A percentile compares a stretch with the other conserved stretches of the same genome.
These are phyloP conservation scores for Albula glossodonta DNA, from an alignment of 2,113 vertebrate genomes.

Conservation along the genomic window DNA sequence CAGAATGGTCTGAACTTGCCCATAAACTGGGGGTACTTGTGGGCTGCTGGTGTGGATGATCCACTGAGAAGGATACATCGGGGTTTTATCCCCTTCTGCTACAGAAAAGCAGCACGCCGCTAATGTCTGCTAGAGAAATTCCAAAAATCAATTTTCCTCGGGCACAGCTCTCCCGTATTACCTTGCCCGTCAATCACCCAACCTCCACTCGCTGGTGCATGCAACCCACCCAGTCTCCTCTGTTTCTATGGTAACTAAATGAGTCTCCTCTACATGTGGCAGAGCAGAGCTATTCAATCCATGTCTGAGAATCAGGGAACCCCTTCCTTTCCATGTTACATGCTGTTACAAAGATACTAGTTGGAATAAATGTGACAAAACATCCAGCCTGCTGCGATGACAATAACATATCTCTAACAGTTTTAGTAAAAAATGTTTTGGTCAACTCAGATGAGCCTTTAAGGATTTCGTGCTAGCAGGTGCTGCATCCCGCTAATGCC, in stretches of 20 bases:
- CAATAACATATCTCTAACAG: background rate
- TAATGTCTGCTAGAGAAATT: background rate
- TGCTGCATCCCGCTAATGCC: no score
- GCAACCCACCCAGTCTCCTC: background rate
- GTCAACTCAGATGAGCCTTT: no score
- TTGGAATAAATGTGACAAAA: no score
- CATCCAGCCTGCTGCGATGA: background rate
- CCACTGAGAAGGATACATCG: background rate
- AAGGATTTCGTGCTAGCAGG: no score
- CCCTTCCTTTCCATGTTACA: background rate
- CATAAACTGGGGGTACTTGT: background rate
- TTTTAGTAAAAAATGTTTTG: background rate
- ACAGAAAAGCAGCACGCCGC: background rate
- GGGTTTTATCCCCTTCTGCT: background rate
- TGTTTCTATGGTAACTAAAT: constrained; percentile 35
- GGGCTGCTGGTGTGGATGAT: background rate
- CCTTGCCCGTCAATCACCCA: constrained; percentile 25
- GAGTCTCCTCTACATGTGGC: constrained; percentile 27
- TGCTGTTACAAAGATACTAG: background rate
- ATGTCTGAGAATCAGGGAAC: constrained; percentile 15
- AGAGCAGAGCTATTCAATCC: constrained; percentile 9
- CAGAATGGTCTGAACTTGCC: background rate
- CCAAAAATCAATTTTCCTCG: constrained; percentile 20
- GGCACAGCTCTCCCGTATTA: background rate
- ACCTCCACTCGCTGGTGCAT: constrained; percentile 14